A percentile compares a stretch with the other conserved stretches of the same genome.
These are phyloP conservation scores for Rhagoletis pomonella DNA, from an alignment of 1,140 invertebrate genomes.

Conservation along the genomic window DNA sequence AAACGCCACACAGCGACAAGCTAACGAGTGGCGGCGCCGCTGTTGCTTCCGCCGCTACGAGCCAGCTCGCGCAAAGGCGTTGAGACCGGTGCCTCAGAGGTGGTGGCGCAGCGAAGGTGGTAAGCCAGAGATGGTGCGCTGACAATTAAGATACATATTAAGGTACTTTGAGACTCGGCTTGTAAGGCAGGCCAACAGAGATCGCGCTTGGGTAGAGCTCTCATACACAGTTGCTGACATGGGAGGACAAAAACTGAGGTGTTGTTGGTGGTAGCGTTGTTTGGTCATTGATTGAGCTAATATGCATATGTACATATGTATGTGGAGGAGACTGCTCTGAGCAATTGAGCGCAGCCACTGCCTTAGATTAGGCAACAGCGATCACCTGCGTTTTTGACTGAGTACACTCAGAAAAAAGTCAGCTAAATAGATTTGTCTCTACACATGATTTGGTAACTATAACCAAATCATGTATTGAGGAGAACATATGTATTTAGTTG, in stretches of 20 bases:
- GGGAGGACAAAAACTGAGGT: not conserved
- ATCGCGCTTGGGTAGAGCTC: not conserved
- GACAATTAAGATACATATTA: not conserved
- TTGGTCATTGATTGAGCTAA: not conserved
- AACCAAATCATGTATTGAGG: too few species aligned
- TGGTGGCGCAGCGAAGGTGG: not conserved
- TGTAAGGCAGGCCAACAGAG: not conserved
- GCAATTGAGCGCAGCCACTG: not conserved
- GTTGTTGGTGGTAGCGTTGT: not conserved
- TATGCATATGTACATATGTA: too few species aligned
- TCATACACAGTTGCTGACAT: not conserved
- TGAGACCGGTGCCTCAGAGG: conserved; percentile 13
- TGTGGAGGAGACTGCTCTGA: not conserved
- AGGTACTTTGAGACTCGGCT: conserved; percentile 56
- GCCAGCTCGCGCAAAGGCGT: conserved; percentile 27
- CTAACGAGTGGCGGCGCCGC: conserved; percentile 24
- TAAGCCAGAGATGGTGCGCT: not conserved
- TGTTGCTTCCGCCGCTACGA: not conserved
- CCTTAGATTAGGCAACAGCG: not conserved
- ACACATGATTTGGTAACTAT: too few species aligned
- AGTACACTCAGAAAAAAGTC: too few species aligned
- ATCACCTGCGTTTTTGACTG: not conserved
- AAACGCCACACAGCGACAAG: conserved; percentile 59
- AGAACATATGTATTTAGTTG: too few species aligned
- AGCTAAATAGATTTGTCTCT: too few species aligned